These are phyloP conservation scores for Alentia gelatinosa DNA, from an alignment of 2,888 invertebrate genomes.

Conservation along the genomic window DNA sequence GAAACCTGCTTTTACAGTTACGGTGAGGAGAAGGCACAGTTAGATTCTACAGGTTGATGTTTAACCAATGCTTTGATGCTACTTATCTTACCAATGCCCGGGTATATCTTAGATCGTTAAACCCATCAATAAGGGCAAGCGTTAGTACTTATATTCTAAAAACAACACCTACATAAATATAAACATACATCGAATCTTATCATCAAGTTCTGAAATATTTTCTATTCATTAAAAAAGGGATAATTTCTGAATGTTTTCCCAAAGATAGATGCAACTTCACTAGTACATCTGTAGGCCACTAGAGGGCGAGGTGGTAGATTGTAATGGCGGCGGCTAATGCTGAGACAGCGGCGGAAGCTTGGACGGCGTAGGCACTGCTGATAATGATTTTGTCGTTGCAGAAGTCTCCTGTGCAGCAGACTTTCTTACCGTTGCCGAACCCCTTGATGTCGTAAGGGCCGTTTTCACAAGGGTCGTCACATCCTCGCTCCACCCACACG, in stretches of 20 bases:
- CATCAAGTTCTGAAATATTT: not conserved
- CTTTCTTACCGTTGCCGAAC: not conserved
- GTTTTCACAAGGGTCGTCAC: not conserved
- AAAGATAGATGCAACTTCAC: not conserved
- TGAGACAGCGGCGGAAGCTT: not conserved
- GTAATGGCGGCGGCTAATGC: not conserved
- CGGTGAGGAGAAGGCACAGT: too few relatives aligned
- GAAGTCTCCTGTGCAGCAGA: not conserved
- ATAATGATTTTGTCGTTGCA: not conserved
- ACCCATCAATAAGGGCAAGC: too few relatives aligned
- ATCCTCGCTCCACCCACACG: not conserved
- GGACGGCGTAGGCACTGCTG: not conserved
- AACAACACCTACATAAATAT: too few relatives aligned
- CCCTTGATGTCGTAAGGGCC: not conserved
- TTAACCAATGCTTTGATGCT: too few relatives aligned
- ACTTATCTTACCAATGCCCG: too few relatives aligned
- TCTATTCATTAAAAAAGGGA: not conserved
- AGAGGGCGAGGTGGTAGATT: not conserved
- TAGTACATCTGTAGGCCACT: not conserved
- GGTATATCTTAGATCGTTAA: too few relatives aligned
- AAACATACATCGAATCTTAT: not conserved
- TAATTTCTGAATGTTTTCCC: not conserved
- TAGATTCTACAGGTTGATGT: too few relatives aligned
- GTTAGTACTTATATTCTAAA: too few relatives aligned
- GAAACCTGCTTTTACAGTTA: too few relatives aligned